phyloP scores from a whole-genome alignment of 2,113 vertebrate genomes.

The Cyprinodon variegatus region DNA sequence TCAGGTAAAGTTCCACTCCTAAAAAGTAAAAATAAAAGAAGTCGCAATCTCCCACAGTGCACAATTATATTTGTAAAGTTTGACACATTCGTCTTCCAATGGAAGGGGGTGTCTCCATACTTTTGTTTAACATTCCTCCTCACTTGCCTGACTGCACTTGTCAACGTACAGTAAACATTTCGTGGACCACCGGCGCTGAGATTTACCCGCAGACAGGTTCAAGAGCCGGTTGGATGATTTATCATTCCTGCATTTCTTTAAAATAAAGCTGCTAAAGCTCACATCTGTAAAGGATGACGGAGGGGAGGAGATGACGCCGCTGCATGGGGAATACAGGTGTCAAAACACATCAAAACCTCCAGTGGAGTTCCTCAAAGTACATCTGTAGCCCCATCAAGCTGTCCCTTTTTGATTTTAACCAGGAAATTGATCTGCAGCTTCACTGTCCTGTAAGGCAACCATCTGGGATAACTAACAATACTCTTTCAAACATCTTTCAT shows the following conservation, averaged over 20 bases:
- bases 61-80: background rate
- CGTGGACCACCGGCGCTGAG: slow-evolving; percentile 1
- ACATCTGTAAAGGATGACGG: background rate
- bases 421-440: background rate
- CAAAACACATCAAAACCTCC: background rate
- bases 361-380: background rate
- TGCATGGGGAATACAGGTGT: background rate
- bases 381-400: background rate
- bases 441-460: background rate
- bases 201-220: slow-evolving; percentile 5
- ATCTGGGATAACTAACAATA: background rate
- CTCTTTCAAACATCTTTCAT: background rate
- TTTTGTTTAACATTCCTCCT: slow-evolving; percentile 4
- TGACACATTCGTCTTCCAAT: slow-evolving; percentile 4
- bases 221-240: slow-evolving; percentile 1
- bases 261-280: background rate
- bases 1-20: background rate
- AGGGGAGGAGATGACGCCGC: background rate
- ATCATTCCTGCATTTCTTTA: background rate
- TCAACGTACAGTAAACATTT: slow-evolving; percentile 13
- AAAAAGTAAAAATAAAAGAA: background rate
- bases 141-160: background rate
- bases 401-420: background rate
- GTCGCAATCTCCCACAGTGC: background rate
- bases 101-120: background rate